Evolutionary conservation across 2,888 invertebrate species (phyloP).

Genomic region (Eupithecia inturbata): DNA sequence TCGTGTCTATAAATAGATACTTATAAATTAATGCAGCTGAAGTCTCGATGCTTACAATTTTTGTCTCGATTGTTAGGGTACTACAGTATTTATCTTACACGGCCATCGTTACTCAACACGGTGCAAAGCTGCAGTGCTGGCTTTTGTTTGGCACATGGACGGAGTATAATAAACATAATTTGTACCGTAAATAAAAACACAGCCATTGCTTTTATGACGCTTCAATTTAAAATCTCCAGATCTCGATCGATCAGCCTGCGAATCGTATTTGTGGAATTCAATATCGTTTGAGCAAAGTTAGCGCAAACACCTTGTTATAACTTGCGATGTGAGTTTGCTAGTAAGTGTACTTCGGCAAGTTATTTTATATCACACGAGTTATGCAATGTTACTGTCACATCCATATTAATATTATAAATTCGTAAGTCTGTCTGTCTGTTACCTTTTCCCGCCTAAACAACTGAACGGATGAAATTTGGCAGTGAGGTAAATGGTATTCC

Average conservation of each 20-base stretch:
- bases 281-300: slow-evolving; percentile 16
- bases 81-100: slow-evolving; percentile 33
- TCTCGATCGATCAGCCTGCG: slow-evolving; percentile 8
- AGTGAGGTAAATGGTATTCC: too few species aligned
- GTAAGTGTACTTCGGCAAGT: background rate
- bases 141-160: slow-evolving; percentile 34
- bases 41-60: background rate
- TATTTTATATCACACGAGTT: background rate
- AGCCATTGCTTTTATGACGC: slow-evolving; percentile 23
- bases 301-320: slow-evolving; percentile 25
- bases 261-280: slow-evolving; percentile 16
- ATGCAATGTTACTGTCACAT: background rate
- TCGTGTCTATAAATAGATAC: background rate
- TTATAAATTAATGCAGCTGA: background rate
- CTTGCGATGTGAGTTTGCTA: background rate
- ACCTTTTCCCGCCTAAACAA: too few species aligned
- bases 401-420: too few species aligned
- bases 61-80: slow-evolving; percentile 25
- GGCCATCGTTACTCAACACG: slow-evolving; percentile 40
- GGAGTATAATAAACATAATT: slow-evolving; percentile 33
- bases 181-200: slow-evolving; percentile 33
- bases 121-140: slow-evolving; percentile 30
- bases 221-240: slow-evolving; percentile 22
- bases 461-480: too few species aligned
- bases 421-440: too few species aligned